Conservation (phyloP, 2,888 invertebrate genomes). For the Clivina fossor region DNA sequence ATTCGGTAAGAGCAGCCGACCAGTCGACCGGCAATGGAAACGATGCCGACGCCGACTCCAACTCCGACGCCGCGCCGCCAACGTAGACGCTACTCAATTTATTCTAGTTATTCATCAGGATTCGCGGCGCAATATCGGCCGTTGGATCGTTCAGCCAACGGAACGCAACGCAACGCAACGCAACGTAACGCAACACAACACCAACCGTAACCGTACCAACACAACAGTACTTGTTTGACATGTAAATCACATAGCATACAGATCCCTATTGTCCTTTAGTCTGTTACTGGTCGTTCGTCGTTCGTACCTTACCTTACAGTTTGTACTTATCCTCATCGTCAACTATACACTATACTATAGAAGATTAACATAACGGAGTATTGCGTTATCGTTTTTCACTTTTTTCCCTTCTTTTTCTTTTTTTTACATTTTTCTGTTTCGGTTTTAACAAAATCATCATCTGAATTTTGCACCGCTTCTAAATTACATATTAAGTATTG, state of each 20-base stretch:
- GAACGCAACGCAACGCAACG: too few species aligned
- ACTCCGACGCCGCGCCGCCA: too few species aligned
- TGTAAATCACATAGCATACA: slow-evolving; percentile 21
- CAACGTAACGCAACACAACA: slow-evolving; percentile 12
- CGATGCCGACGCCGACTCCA: too few species aligned
- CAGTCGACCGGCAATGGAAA: too few species aligned
- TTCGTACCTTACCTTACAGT: background rate
- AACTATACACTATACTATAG: too few species aligned
- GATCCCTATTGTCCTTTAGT: too few species aligned
- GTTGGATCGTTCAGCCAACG: too few species aligned
- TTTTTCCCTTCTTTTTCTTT: too few species aligned
- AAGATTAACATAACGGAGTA: too few species aligned
- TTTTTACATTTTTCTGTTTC: slow-evolving; percentile 15
- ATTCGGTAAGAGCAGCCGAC: slow-evolving; percentile 17
- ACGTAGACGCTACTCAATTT: slow-evolving; percentile 22
- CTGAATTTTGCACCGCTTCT: slow-evolving; percentile 48
- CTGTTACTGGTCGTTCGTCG: background rate
- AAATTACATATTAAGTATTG: slow-evolving; percentile 51
- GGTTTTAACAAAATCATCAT: too few species aligned
- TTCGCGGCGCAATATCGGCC: slow-evolving; percentile 26
- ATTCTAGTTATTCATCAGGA: slow-evolving; percentile 27
- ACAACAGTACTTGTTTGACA: slow-evolving; percentile 16
- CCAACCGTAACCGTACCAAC: slow-evolving; percentile 2
- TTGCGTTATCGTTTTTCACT: too few species aligned
- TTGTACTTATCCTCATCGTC: too few species aligned